phyloP scores from a whole-genome alignment of 30 jellyfish, hydroid and myxozoan genomes.

The Aurelia coerulea region DNA sequence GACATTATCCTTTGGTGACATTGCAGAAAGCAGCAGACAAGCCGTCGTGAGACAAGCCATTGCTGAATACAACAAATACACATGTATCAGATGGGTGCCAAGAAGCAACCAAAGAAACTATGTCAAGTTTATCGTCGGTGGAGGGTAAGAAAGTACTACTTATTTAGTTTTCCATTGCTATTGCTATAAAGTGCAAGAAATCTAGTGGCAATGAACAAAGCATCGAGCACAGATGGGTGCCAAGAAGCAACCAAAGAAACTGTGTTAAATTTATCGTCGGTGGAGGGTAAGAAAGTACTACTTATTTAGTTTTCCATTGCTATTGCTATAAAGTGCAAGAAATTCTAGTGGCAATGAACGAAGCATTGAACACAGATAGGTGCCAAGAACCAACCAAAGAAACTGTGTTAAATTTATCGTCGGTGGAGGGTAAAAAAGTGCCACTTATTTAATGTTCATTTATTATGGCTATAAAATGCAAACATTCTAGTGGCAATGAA shows the following conservation, averaged over 20 bases:
- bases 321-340: too few species aligned
- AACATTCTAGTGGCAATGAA: too few species aligned
- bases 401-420: slow-evolving; percentile 53
- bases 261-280: slow-evolving; percentile 58
- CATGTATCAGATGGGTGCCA: slow-evolving; percentile 66
- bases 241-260: slow-evolving; percentile 57
- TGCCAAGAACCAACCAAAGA: slow-evolving; percentile 62
- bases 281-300: slow-evolving; percentile 40
- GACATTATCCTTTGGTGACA: too few species aligned
- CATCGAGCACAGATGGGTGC: slow-evolving; percentile 39
- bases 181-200: too few species aligned
- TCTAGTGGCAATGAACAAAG: too few species aligned
- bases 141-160: slow-evolving; percentile 24
- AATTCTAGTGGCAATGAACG: too few species aligned
- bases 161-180: too few species aligned
- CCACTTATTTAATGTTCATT: too few species aligned
- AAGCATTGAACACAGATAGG: too few species aligned
- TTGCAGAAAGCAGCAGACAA: slow-evolving; percentile 44
- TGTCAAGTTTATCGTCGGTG: slow-evolving; percentile 61
- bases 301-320: too few species aligned
- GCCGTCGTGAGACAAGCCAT: slow-evolving; percentile 52
- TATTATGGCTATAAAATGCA: too few species aligned
- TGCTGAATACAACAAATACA: slow-evolving; percentile 62
- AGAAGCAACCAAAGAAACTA: slow-evolving; percentile 58
- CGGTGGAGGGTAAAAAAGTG: slow-evolving; percentile 59